phyloP scores from a whole-genome alignment of 2,113 vertebrate species.

The Neolamprologus ventralis region DNA sequence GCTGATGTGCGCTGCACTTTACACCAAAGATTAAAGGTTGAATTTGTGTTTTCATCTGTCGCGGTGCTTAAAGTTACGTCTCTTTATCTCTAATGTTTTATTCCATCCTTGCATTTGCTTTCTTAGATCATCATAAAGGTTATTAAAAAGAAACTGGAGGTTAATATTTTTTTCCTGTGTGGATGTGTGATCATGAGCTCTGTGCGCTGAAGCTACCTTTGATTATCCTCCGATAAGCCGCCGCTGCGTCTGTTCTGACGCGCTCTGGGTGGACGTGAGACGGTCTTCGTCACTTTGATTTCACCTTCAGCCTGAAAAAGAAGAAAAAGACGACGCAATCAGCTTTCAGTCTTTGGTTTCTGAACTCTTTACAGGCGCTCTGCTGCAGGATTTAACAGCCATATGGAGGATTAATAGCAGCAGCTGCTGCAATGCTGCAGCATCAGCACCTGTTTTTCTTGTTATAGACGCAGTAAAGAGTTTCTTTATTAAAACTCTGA shows the following conservation, averaged over 20 bases:
- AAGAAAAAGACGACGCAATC: neutral
- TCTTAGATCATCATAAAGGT: fast-evolving
- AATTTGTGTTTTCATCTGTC: neutral
- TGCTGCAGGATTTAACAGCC: neutral
- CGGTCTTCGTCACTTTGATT: conserved; percentile 36
- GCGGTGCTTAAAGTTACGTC: neutral
- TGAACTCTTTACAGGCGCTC: neutral
- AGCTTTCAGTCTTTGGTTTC: neutral
- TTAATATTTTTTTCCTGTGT: neutral
- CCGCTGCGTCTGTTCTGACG: neutral
- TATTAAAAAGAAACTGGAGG: neutral
- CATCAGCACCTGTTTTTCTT: neutral
- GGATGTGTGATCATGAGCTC: neutral
- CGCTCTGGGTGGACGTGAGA: neutral
- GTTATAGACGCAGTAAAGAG: conserved; percentile 5
- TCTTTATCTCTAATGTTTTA: neutral
- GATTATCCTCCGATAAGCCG: neutral
- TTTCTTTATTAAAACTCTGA: neutral
- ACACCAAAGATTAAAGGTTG: neutral
- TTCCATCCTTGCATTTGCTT: neutral
- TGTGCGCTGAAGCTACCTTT: conserved; percentile 33
- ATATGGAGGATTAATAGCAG: neutral
- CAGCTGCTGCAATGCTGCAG: neutral
- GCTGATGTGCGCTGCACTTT: neutral
- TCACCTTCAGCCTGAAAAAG: conserved; percentile 56